Conservation (phyloP, 1,140 invertebrate genomes). For the Epicauta chinensis region DNA sequence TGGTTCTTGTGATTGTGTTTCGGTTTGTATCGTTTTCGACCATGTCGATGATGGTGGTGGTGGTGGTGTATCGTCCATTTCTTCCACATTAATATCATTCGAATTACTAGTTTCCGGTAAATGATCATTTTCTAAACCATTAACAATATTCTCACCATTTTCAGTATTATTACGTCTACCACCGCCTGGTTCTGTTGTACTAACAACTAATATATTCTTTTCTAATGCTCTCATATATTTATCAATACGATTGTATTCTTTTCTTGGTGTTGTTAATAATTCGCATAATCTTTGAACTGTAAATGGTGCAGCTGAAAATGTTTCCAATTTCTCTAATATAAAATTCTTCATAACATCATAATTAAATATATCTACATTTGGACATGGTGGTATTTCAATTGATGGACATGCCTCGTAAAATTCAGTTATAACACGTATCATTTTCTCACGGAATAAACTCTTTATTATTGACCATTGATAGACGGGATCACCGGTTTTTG, state of each 20-base stretch:
- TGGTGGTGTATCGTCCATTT: constrained; percentile 57
- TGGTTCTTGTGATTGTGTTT: background rate
- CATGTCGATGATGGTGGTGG: constrained; percentile 35
- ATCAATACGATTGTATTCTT: constrained; percentile 91
- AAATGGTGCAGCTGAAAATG: constrained; percentile 85
- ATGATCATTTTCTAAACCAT: constrained; percentile 44
- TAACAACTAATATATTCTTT: constrained; percentile 92
- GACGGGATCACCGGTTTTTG: constrained; percentile 88
- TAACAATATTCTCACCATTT: constrained; percentile 60
- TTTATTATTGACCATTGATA: constrained; percentile 89
- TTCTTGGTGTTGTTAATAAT: constrained; percentile 80
- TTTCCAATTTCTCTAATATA: constrained; percentile 76
- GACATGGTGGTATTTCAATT: constrained; percentile 65
- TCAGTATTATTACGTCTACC: constrained; percentile 46
- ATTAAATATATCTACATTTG: constrained; percentile 87
- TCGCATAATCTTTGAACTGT: constrained; percentile 95
- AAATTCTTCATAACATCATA: constrained; percentile 83
- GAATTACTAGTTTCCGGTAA: constrained; percentile 50
- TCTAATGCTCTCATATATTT: constrained; percentile 94
- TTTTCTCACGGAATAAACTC: constrained; percentile 79
- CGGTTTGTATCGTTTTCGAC: constrained; percentile 1
- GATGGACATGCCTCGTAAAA: constrained; percentile 75
- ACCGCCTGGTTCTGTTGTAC: constrained; percentile 81
- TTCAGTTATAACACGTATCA: constrained; percentile 77
- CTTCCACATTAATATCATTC: constrained; percentile 62